Evolutionary conservation across 2,797 vertebrate genomes (phyloP).

Genomic region (Rachycentron canadum): DNA sequence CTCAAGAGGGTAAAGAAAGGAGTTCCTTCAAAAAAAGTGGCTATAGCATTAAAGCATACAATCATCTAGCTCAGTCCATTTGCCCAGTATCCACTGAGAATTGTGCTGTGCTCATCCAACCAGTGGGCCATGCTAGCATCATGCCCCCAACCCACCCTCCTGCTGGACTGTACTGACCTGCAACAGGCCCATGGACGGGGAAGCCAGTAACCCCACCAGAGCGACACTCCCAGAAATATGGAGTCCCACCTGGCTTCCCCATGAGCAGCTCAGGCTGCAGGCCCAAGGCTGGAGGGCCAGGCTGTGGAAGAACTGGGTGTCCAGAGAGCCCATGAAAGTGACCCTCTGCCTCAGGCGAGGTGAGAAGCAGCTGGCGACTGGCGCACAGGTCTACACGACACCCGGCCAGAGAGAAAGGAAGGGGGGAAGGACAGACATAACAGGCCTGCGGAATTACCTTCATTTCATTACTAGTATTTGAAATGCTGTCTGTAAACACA

Average conservation of each 20-base stretch:
- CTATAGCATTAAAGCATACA: slow-evolving; percentile 45
- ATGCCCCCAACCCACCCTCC: slow-evolving; percentile 72
- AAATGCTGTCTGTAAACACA: slow-evolving; percentile 48
- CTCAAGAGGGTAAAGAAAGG: slow-evolving; percentile 7
- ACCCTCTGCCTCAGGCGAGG: slow-evolving; percentile 86
- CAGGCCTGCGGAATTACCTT: slow-evolving; percentile 80
- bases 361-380: slow-evolving; percentile 87
- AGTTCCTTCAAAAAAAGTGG: slow-evolving; percentile 23
- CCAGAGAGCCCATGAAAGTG: slow-evolving; percentile 86
- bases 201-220: slow-evolving; percentile 84
- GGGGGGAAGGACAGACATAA: slow-evolving; percentile 76
- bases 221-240: slow-evolving; percentile 88
- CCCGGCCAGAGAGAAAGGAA: slow-evolving; percentile 74
- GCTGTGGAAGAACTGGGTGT: slow-evolving; percentile 83
- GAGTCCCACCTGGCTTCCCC: slow-evolving; percentile 85
- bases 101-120: slow-evolving; percentile 58
- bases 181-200: slow-evolving; percentile 82
- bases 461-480: slow-evolving; percentile 49
- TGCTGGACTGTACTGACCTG: slow-evolving; percentile 87
- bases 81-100: slow-evolving; percentile 56
- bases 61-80: slow-evolving; percentile 54
- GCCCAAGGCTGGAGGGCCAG: slow-evolving; percentile 82
- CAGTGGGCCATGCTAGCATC: slow-evolving; percentile 54
- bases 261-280: slow-evolving; percentile 86
- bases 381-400: slow-evolving; percentile 85